Evolutionary conservation across 2,888 invertebrate species (phyloP).

Genomic region (Willowsia nigromaculata): DNA sequence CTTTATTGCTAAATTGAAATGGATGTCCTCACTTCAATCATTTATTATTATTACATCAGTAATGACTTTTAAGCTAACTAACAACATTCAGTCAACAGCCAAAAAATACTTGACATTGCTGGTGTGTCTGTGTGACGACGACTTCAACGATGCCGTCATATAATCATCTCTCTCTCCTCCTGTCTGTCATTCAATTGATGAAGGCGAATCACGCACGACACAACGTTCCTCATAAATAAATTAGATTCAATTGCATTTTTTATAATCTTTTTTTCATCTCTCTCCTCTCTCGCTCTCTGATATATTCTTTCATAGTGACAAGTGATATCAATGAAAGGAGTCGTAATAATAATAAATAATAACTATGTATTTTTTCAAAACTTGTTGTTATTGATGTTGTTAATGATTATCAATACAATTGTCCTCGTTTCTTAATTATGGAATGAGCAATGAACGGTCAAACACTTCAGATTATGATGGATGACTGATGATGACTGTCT

Average conservation of each 20-base stretch:
- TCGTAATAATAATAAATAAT: conserved; percentile 51
- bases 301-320: conserved; percentile 38
- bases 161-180: conserved; percentile 19
- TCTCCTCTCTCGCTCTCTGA: conserved; percentile 15
- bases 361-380: conserved; percentile 28
- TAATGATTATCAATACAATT: conserved; percentile 38
- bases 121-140: conserved; percentile 9
- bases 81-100: background rate
- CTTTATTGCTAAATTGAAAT: conserved; percentile 64
- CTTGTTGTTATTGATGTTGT: conserved; percentile 51
- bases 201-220: conserved; percentile 58
- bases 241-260: conserved; percentile 64
- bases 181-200: conserved; percentile 62
- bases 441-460: conserved; percentile 44
- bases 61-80: conserved; percentile 38
- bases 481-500: background rate
- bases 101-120: conserved; percentile 39
- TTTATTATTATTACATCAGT: conserved; percentile 59
- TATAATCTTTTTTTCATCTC: conserved; percentile 17
- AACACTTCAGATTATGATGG: conserved; percentile 29
- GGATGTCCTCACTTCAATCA: conserved; percentile 67
- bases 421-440: conserved; percentile 62
- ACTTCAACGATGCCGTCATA: conserved; percentile 51
- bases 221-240: conserved; percentile 52
- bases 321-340: conserved; percentile 41